Base-by-base conservation (phyloP, 1,140 invertebrate species). In the Drosophila truncata region DNA sequence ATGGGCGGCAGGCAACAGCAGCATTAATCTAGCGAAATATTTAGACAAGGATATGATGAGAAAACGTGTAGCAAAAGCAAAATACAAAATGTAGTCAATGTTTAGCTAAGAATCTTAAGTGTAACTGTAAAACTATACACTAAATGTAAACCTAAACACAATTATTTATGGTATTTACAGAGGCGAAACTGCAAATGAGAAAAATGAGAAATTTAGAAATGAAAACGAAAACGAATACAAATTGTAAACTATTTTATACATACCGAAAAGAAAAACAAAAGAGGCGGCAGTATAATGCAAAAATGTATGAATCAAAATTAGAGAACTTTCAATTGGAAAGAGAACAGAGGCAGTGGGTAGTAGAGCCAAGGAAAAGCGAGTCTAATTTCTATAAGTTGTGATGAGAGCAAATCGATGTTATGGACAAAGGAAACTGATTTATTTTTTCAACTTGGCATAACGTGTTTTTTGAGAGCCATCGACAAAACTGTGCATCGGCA, bases 201-300 rank as follows among this genome's bases (percentile, higher is more conserved):
- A 52, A 44, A n/a, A n/a, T 29, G 64, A 73, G 49, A 77, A 41
- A 41, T 25, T 55, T 35, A 11, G 31, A 69, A 44, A 44, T 47
- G 49, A 49, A 49, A 49, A 1, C 25, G 61, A 73, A 77, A 49
- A 37, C 39, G 58, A 78, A 75, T 76, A 76, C 73, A 91, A 88
- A 88, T 78, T 90, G 85, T 84, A 88, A 91, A 88, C 81, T 90
- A 88, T 88, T 88, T 90, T 88, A 85, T 90, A 91, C 80, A 91
- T 75, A 79, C 61, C 58, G 67, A 66, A 70, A 74, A 46, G 11
- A 44, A 70, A 80, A 58, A 54, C 27, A 16, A 58, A 50, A 20
- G 54, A 46, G 65, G 52, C 50, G 7, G 49, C 13, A 52, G 31
- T 23, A 23, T 35, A 69, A 78, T 52, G 46, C 31, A 25, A 54